Evolutionary conservation across 2,888 invertebrate genomes (phyloP), one percentile per base, ranked within the genome.

Genomic region (Drepanosiphum platanoidis): DNA sequence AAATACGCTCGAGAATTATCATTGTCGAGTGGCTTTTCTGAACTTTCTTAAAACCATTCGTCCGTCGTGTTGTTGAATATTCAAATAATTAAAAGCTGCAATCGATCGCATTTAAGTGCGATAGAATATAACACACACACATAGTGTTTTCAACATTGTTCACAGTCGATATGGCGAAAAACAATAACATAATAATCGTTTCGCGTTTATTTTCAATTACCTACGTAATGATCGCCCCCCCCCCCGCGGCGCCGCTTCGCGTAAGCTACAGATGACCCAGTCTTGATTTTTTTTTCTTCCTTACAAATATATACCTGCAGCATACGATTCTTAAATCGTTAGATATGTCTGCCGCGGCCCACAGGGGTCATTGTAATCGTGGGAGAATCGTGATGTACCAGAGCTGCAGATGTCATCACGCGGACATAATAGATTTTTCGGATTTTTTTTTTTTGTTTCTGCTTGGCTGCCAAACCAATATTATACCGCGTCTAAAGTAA

Each of bases 291-390:
- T 15, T 34, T 46, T 34, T 64, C 7, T 68, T 22, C 1, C 68
- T 34, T 34, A 52, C n/a, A 5, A 3, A 5, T 34, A 68, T 68
- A 32, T 22, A 39, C 27, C 13, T 32, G 18, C 34, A 68, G 18
- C 34, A 68, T 75, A 64, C 22, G 39, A 64, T 27, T 58, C 22
- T 34, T n/a, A n/a, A 27, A 34, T 27, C 18, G 11, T 80, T 27
- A 27, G 18, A 68, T 46, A 18, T 32, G 66, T 46, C 64, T 66
- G n/a, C 18, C 52, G 52, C 36, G 30, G 72, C 22, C 13, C 22
- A 32, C 72, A 61, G 46, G 11, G 74, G 74, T 83, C 74, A 75
- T 83, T 83, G 74, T 75, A 66, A 83, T 83, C 83, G 83, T 83
- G 83, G 74, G 83, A 83, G 58, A 83, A 83, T 83, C 74, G 83